Conservation (phyloP, 2,797 vertebrate species). For the Amazona finschi region DNA sequence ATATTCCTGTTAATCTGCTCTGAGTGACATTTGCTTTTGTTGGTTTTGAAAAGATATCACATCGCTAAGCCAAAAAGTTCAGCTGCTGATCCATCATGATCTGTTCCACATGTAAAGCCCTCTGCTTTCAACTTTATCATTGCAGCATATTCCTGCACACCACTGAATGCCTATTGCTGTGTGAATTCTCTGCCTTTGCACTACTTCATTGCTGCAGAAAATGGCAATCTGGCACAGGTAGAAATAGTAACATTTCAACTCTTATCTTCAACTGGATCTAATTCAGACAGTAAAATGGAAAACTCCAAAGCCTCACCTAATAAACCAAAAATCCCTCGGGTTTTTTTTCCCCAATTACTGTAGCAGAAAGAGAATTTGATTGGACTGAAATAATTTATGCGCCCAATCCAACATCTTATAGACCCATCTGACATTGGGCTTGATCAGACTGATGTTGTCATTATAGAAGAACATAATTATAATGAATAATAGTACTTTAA, state of each 20-base stretch:
- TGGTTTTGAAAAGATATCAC: slow-evolving; percentile 18
- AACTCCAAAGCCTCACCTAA: not conserved
- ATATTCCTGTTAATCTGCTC: not conserved
- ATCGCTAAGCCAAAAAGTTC: not conserved
- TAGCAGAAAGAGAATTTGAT: not conserved
- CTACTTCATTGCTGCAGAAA: not conserved
- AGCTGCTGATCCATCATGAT: not conserved
- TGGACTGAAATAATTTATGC: not conserved
- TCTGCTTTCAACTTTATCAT: not conserved
- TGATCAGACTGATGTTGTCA: not conserved
- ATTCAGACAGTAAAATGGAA: not conserved
- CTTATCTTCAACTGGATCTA: not conserved
- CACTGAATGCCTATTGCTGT: not conserved
- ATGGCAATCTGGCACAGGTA: not conserved
- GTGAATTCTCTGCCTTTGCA: not conserved
- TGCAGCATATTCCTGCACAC: not conserved
- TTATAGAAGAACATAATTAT: not conserved
- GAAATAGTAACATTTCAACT: not conserved
- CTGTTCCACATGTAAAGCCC: not conserved
- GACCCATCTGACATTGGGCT: not conserved
- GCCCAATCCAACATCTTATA: not conserved
- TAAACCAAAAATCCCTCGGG: not conserved
- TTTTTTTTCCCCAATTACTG: not conserved
- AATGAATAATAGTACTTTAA: slow-evolving; percentile 17
- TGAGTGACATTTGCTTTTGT: not conserved